Evolutionary conservation across 2,888 invertebrate genomes (phyloP).

Genomic region (Ectropis crepuscularia): DNA sequence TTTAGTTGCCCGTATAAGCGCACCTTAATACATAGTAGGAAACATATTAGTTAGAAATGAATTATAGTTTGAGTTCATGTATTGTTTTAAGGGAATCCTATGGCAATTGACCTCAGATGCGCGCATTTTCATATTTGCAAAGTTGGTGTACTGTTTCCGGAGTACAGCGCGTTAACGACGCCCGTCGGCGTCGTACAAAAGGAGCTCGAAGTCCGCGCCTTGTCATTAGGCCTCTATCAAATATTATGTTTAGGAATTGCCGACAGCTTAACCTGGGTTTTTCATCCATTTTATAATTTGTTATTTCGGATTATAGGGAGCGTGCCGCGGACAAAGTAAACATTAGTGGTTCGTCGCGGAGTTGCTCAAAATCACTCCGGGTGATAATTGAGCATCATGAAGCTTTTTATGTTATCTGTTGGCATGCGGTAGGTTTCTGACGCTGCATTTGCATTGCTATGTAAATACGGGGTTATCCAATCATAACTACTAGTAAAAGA

Average conservation of each 20-base stretch:
- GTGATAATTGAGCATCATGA: constrained; percentile 63
- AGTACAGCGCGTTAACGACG: constrained; percentile 54
- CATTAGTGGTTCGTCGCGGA: constrained; percentile 56
- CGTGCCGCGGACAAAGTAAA: constrained; percentile 82
- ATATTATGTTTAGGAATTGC: constrained; percentile 83
- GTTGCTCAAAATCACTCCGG: constrained; percentile 52
- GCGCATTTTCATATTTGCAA: background rate
- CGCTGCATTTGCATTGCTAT: constrained; percentile 43
- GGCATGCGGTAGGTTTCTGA: constrained; percentile 52
- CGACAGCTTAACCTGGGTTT: constrained; percentile 83
- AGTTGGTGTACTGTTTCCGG: constrained; percentile 16
- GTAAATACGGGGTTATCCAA: background rate
- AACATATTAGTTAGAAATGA: too few species aligned
- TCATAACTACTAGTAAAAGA: too few species aligned
- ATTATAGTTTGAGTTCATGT: too few species aligned
- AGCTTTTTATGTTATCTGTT: constrained; percentile 48
- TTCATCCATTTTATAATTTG: constrained; percentile 83
- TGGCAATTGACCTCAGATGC: too few species aligned
- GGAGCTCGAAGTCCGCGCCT: constrained; percentile 78
- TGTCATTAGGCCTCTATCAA: constrained; percentile 84
- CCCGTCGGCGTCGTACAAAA: constrained; percentile 79
- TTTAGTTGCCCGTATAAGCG: too few species aligned
- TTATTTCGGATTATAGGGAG: constrained; percentile 81
- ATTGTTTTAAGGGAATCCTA: too few species aligned
- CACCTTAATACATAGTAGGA: too few species aligned